A percentile compares a stretch with the other conserved stretches of the same genome.
Conservation (phyloP, 2,113 vertebrate genomes). For the Nothoprocta perdicaria region DNA sequence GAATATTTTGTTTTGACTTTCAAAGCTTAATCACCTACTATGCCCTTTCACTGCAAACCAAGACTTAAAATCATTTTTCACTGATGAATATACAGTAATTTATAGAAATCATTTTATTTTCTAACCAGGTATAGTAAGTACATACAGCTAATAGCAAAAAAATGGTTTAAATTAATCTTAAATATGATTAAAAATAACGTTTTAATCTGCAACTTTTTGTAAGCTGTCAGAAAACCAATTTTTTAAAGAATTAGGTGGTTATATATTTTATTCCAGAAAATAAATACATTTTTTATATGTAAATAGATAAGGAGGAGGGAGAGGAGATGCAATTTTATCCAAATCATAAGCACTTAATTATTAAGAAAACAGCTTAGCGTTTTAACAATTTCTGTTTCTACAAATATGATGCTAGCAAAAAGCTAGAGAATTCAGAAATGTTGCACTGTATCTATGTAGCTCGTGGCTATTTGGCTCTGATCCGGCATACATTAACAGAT, state of each 20-base stretch:
- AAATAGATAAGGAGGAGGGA: background rate
- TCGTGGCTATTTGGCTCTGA: background rate
- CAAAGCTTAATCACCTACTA: background rate
- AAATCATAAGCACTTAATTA: background rate
- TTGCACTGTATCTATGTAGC: background rate
- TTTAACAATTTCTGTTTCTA: background rate
- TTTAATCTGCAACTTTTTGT: background rate
- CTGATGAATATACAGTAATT: background rate
- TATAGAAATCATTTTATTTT: background rate
- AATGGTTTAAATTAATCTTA: background rate
- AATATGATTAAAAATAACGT: background rate
- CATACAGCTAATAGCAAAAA: background rate
- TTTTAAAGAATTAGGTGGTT: background rate
- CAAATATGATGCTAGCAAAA: background rate
- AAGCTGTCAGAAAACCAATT: rapidly evolving
- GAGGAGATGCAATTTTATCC: rapidly evolving
- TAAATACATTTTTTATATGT: background rate
- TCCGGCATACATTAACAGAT: background rate
- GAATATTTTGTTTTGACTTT: background rate
- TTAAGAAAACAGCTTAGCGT: background rate
- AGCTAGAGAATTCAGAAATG: background rate
- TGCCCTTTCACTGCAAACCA: background rate
- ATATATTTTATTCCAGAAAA: background rate
- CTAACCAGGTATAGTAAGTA: background rate
- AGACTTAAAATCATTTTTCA: background rate